These are phyloP conservation scores for Odontamblyopus rebecca DNA, from an alignment of 2,797 vertebrate genomes.

Conservation along the genomic window DNA sequence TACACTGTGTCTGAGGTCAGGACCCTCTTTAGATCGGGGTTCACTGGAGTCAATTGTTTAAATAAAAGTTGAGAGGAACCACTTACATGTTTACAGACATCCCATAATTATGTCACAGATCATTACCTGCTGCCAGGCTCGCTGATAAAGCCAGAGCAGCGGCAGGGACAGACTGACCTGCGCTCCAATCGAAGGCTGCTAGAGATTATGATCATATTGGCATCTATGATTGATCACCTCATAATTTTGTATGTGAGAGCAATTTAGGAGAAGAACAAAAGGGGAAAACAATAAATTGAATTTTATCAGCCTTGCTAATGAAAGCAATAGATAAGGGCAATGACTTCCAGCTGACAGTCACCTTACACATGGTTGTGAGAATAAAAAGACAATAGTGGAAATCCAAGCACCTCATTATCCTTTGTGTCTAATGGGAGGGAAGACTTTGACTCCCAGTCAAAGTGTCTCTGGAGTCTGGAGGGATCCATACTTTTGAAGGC, in stretches of 20 bases:
- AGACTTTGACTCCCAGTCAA: conserved; percentile 81
- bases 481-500: conserved; percentile 80
- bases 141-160: conserved; percentile 50
- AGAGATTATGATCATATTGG: conserved; percentile 66
- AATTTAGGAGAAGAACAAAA: conserved; percentile 42
- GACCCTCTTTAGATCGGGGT: conserved; percentile 79
- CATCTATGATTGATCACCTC: conserved; percentile 66
- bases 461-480: conserved; percentile 79
- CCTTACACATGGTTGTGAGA: conserved; percentile 56
- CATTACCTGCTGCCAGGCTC: conserved; percentile 67
- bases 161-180: conserved; percentile 42
- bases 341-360: conserved; percentile 71
- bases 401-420: conserved; percentile 77
- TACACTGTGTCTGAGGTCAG: conserved; percentile 80
- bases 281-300: conserved; percentile 48
- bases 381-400: conserved; percentile 75
- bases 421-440: conserved; percentile 80
- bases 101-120: conserved; percentile 78
- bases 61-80: conserved; percentile 83
- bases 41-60: conserved; percentile 83
- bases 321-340: conserved; percentile 49
- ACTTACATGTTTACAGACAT: conserved; percentile 78
- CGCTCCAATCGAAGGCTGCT: conserved; percentile 57
- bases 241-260: conserved; percentile 57
- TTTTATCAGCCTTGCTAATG: conserved; percentile 54